phyloP scores from a whole-genome alignment of 1,140 invertebrate species.

The Colletes gigas region DNA sequence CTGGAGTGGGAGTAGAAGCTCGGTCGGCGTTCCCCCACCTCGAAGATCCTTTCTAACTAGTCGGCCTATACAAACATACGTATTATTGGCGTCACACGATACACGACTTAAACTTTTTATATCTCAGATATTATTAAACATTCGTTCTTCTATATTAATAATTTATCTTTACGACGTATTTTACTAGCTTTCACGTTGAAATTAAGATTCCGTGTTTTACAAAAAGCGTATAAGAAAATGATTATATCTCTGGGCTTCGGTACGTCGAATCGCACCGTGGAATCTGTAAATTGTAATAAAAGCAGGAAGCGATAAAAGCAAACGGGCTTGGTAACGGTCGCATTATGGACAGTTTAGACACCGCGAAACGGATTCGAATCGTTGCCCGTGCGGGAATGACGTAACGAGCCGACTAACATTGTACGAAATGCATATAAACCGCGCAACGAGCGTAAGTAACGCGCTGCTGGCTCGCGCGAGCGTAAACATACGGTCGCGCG shows the following conservation, averaged over 20 bases:
- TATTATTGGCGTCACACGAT: too few species aligned
- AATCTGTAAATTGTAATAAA: conserved; percentile 39
- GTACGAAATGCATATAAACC: conserved; percentile 29
- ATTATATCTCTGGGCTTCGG: not conserved
- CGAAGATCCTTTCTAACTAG: too few species aligned
- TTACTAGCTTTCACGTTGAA: not conserved
- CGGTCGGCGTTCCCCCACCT: too few species aligned
- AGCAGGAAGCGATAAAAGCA: conserved; percentile 45
- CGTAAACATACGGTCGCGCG: conserved; percentile 6
- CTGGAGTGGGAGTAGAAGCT: too few species aligned
- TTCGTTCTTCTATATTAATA: too few species aligned
- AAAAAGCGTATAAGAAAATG: not conserved
- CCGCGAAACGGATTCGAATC: conserved; percentile 14
- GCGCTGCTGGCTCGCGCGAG: not conserved
- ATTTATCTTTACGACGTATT: too few species aligned
- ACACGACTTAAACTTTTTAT: too few species aligned
- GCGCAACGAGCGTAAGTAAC: conserved; percentile 24
- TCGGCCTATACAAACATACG: too few species aligned
- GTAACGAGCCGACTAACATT: conserved; percentile 21
- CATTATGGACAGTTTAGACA: conserved; percentile 25
- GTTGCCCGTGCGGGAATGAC: not conserved
- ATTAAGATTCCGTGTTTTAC: not conserved
- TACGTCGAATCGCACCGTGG: not conserved
- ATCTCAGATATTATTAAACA: too few species aligned
- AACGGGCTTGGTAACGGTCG: conserved; percentile 24